phyloP scores from a whole-genome alignment of 2,113 vertebrate species.

The Dascyllus trimaculatus region DNA sequence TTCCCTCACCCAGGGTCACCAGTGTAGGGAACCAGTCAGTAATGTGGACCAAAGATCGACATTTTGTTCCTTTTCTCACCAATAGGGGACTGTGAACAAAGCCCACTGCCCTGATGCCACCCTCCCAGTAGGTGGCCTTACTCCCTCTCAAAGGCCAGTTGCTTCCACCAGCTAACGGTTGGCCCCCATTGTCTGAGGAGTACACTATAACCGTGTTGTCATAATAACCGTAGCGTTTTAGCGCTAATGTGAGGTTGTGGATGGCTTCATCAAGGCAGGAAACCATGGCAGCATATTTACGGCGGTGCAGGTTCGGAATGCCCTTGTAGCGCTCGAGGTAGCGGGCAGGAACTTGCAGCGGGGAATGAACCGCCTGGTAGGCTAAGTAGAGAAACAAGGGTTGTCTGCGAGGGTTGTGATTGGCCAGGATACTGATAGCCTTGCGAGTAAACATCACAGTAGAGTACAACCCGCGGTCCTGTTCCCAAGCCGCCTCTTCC shows the following conservation, averaged over 20 bases:
- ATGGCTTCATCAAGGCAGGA: constrained; percentile 95
- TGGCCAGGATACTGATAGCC: constrained; percentile 90
- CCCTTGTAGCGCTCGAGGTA: constrained; percentile 94
- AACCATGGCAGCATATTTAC: constrained; percentile 96
- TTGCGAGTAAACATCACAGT: constrained; percentile 96
- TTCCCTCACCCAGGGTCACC: constrained; percentile 92
- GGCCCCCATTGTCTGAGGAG: constrained; percentile 97
- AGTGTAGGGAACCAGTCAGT: constrained; percentile 98
- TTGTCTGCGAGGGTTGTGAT: constrained; percentile 86
- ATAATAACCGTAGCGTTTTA: constrained; percentile 92
- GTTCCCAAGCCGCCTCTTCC: constrained; percentile 94
- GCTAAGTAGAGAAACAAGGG: constrained; percentile 95
- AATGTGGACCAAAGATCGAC: constrained; percentile 94
- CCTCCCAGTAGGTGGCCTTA: constrained; percentile 98
- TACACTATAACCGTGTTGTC: constrained; percentile 95
- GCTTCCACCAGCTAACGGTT: constrained; percentile 93
- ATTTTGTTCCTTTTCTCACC: constrained; percentile 90
- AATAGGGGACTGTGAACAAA: constrained; percentile 97
- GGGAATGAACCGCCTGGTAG: constrained; percentile 96
- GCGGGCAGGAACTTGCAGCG: constrained; percentile 92
- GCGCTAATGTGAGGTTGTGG: constrained; percentile 91
- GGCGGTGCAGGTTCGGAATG: constrained; percentile 91
- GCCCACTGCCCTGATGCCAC: constrained; percentile 94
- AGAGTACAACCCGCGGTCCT: constrained; percentile 92
- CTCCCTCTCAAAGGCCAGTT: constrained; percentile 98